Base-by-base conservation (phyloP, 2,797 vertebrate genomes). In the Aythya fuligula region DNA sequence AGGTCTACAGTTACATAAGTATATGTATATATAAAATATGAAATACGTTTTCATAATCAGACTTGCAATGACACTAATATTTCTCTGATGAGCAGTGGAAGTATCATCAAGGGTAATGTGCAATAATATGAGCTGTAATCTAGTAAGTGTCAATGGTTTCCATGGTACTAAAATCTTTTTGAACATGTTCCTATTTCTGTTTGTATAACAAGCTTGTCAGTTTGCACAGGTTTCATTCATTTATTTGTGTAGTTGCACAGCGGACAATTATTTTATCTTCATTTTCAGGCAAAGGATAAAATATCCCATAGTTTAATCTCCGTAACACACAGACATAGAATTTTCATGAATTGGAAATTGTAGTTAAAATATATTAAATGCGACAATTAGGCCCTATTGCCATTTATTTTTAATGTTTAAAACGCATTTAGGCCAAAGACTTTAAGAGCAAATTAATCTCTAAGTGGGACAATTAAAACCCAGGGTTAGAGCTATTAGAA, bases 71-170 rank as follows among this genome's bases (percentile, higher is more conserved):
- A 47, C 60, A 21, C 21, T 56, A 81, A 70, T 64, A 58, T 25
- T 79, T 76, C 74, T 92, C 72, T 82, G 86, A 77, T 62, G 39
- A 79, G 58, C 60, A 79, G 62, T 73, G 78, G 90, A 92, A 83
- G 8, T 25, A 75, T 72, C 66, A 57, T 67, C 39, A 73, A 57
- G n/a, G n/a, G 17, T 83, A 84, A 85, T 85, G 11, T 73, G 45
- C 61, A 62, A 49, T 83, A 83, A 78, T 86, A 80, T 53, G 43
- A 79, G 73, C 25, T 66, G 30, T 74, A 81, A 34, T 87, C 60
- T 84, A 74, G 56, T 65, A 87, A 71, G 30, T 20, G 8, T 58
- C 56, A 47, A 43, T 93, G 87, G 15, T 90, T 95, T 94, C 64
- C 30, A 34, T 36, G 24, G 21, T 70, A 67, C 66, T 82, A 74